Evolutionary conservation across 2,797 vertebrate species (phyloP).

Genomic region (Carduelis carduelis): DNA sequence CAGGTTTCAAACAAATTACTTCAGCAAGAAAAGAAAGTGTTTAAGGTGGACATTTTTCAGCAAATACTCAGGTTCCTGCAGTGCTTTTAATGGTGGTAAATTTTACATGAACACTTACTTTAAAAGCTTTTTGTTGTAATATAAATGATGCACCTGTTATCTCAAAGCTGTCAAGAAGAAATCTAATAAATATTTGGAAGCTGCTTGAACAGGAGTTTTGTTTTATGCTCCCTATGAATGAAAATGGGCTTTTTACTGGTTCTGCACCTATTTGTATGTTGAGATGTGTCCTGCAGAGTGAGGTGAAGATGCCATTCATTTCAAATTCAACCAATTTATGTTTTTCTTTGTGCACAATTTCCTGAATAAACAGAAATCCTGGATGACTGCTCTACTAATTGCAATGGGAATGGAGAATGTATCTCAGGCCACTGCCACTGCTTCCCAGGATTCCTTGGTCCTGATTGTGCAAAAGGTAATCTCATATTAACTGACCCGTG

Average conservation of each 20-base stretch:
- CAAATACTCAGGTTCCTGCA: constrained; percentile 60
- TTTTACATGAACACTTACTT: constrained; percentile 74
- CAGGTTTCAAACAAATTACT: constrained; percentile 62
- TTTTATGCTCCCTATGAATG: constrained; percentile 53
- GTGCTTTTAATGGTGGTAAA: constrained; percentile 69
- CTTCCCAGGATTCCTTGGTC: constrained; percentile 92
- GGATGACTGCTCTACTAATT: constrained; percentile 93
- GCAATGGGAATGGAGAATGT: constrained; percentile 94
- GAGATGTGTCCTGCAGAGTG: constrained; percentile 8
- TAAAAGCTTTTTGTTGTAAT: constrained; percentile 72
- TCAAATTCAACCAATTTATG: background rate
- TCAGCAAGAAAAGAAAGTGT: constrained; percentile 48
- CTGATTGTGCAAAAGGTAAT: constrained; percentile 94
- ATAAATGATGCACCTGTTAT: constrained; percentile 69
- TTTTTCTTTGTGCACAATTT: constrained; percentile 39
- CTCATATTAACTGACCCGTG: background rate
- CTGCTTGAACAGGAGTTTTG: constrained; percentile 50
- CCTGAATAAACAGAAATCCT: constrained; percentile 82
- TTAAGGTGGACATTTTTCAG: constrained; percentile 66
- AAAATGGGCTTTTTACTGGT: constrained; percentile 52
- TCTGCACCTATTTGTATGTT: constrained; percentile 21
- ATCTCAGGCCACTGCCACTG: constrained; percentile 95
- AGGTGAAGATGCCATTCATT: background rate
- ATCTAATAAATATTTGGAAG: constrained; percentile 67
- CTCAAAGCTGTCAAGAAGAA: constrained; percentile 64